Evolutionary conservation across 2,797 vertebrate species (phyloP).

Genomic region (Acanthurus lineatus): DNA sequence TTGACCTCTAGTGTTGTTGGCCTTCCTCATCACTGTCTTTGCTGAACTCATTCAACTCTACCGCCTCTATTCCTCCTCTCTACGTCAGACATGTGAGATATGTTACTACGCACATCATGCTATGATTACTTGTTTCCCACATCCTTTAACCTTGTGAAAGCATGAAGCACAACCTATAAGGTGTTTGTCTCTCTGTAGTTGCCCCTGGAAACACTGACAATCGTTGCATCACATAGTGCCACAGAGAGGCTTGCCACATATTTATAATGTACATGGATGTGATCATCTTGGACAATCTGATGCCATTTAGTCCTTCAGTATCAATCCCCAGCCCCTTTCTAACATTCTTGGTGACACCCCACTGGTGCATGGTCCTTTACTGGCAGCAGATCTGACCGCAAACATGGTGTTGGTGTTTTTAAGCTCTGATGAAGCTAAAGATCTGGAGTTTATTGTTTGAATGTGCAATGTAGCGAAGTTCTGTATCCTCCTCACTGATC

Average conservation of each 20-base stretch:
- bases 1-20: constrained; percentile 45
- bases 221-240: constrained; percentile 65
- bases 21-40: constrained; percentile 58
- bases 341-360: too few species aligned
- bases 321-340: too few species aligned
- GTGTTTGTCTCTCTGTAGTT: constrained; percentile 68
- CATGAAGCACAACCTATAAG: constrained; percentile 72
- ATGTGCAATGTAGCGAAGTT: constrained; percentile 68
- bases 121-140: constrained; percentile 52
- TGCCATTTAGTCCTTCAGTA: too few species aligned
- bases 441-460: constrained; percentile 46
- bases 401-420: too few species aligned
- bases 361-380: too few species aligned
- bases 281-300: too few species aligned
- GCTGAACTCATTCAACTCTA: constrained; percentile 50
- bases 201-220: constrained; percentile 75
- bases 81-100: constrained; percentile 31
- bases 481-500: constrained; percentile 74
- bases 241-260: too few species aligned
- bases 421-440: too few species aligned
- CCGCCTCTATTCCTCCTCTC: constrained; percentile 50
- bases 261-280: too few species aligned
- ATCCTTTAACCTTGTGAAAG: constrained; percentile 73
- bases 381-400: too few species aligned
- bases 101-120: too few species aligned